Conservation (phyloP, 2,113 vertebrate genomes). For the Vidua macroura region DNA sequence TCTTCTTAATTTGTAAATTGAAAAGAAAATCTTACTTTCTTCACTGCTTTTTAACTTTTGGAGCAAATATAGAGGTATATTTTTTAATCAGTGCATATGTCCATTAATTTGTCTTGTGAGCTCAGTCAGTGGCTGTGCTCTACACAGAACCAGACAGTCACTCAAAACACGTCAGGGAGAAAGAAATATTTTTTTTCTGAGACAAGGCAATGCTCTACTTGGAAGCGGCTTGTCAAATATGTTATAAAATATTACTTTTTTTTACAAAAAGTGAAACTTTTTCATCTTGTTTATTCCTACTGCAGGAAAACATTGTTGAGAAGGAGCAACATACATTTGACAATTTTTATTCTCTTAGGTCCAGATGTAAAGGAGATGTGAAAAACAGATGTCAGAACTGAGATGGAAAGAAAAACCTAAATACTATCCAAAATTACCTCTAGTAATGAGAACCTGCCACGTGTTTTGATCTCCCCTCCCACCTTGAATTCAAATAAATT, state of each 20-base stretch:
- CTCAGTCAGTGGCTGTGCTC: neutral
- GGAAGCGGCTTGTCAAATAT: neutral
- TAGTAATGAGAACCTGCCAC: neutral
- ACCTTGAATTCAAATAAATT: neutral
- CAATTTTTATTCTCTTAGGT: accelerated
- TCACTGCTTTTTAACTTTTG: neutral
- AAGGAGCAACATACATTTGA: neutral
- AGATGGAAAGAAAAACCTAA: neutral
- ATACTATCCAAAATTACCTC: neutral
- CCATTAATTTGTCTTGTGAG: neutral
- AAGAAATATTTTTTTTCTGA: neutral
- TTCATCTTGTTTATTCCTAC: neutral
- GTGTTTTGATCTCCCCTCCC: neutral
- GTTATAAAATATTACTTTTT: neutral
- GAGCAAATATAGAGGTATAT: neutral
- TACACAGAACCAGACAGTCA: neutral
- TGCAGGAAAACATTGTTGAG: neutral
- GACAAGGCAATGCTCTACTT: neutral
- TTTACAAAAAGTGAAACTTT: neutral
- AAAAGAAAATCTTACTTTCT: neutral
- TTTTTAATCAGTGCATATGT: neutral
- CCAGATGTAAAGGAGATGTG: neutral
- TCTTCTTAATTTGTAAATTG: neutral
- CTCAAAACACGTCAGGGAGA: neutral
- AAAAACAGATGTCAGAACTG: neutral